Base-by-base conservation (phyloP, 2,113 vertebrate genomes). In the Vulpes ferrilata region DNA sequence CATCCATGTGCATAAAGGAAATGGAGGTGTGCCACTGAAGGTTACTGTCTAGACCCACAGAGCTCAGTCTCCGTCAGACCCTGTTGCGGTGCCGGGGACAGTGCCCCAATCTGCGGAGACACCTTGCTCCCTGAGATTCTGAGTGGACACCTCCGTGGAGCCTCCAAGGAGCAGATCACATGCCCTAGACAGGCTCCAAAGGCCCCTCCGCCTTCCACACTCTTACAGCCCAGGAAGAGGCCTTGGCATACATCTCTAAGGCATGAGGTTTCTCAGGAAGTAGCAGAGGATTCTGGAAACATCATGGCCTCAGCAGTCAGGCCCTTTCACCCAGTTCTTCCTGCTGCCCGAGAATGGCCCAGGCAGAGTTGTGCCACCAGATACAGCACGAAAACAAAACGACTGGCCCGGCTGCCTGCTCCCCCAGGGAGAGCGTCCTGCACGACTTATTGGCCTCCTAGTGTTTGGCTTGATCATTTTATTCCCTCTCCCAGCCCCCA, bases 251-350 rank as follows among this genome's bases (percentile, higher is more conserved):
- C 55, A 25, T 25, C 51, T 82, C 17, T 13, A 43, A 48, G 23
- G 19, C 25, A 25, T 20, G 55, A 38, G 48, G 43, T 73, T 60
- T 94, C 57, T 51, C 15, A 43, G 76, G 78, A 93, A 94, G 17
- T 27, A 43, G 43, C 64, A 74, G 3, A 38, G 53, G 78, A 85
- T 88, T 85, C 69, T 83, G 88, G 62, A 94, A 97, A 43, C 59
- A 57, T 2, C 15, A 51, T 8, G 17, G 11, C 83, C 59, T 88
- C 11, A 12, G 32, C 20, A 27, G 9, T 48, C 27, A 22, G 27
- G 85, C 85, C 92, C 88, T 96, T 97, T 96, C 48, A 43, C 78
- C 92, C 57, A 88, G 82, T 81, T 96, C 60, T 51, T 57, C 35
- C 96, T 57, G 64, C 35, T 35, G 62, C 88, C 88, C 59, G 12